Evolutionary conservation across 2,113 vertebrate species (phyloP), one percentile per base, ranked within the genome.

Genomic region (Corythaeola cristata): DNA sequence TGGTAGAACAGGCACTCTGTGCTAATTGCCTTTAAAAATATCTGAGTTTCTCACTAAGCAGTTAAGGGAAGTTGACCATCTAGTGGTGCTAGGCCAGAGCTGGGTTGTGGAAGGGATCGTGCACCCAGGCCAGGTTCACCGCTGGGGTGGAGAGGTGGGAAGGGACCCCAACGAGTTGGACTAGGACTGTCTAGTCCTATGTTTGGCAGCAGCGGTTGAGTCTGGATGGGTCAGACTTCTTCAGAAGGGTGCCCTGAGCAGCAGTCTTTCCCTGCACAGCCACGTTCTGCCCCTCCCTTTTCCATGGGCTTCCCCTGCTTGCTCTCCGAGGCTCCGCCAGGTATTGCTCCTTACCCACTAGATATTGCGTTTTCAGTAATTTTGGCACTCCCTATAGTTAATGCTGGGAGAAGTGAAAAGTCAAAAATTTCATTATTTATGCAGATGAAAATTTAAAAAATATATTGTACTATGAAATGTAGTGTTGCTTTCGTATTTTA

Each of bases 281-380:
- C 1, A 0, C 0, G 0, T 44, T 27, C 19, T 77, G 5, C 24
- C 17, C 3, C 6, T 78, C 7, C 39, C 3, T 32, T 35, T 49
- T 45, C 53, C 3, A 1, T 47, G 44, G 32, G 47, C 4, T 0
- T 59, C 58, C 30, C 28, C 58, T 49, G 9, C 52, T 62, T 0
- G 0, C 27, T 39, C n/a, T 39, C 23, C 49, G 44, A 35, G n/a
- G 9, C 24, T 81, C 50, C 27, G 50, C 32, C 50, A 52, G 28
- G 15, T 59, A 9, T 3, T 24, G n/a, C 26, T 82, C 56, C 26
- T 32, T 56, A 56, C 60, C 58, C 52, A 50, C 28, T 41, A 49
- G 26, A 15, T 59, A 12, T 3, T 22, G 32, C 26, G 75, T 44
- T 23, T n/a, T 53, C 37, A 21, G 12, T 50, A 26, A 19, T 16